Percentiles rank a stretch among this genome's conserved stretches.
These are phyloP conservation scores for Suillia variegata DNA, from an alignment of 2,888 invertebrate species.

Conservation along the genomic window DNA sequence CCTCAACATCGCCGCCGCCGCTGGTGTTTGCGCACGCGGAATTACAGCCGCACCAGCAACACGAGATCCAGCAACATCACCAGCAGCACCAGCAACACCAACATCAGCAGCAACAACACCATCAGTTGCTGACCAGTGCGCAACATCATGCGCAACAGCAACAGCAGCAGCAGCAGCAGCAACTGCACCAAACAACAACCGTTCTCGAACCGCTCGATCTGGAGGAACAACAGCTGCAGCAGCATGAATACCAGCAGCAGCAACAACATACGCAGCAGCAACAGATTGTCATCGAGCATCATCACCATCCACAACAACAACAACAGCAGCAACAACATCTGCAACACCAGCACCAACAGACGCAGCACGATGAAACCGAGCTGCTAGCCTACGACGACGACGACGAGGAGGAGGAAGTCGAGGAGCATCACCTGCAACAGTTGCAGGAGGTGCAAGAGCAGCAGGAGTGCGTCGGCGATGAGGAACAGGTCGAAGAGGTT, in stretches of 20 bases:
- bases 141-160: neutral
- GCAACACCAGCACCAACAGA: no score
- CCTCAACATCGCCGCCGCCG: constrained; percentile 52
- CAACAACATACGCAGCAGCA: constrained; percentile 23
- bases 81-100: constrained; percentile 36
- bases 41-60: constrained; percentile 22
- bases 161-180: constrained; percentile 12
- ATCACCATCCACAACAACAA: constrained; percentile 25
- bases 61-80: constrained; percentile 17
- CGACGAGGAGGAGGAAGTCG: constrained; percentile 30
- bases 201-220: constrained; percentile 28
- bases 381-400: constrained; percentile 49
- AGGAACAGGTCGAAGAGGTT: constrained; percentile 52
- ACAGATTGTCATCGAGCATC: constrained; percentile 26
- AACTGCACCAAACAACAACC: constrained; percentile 14
- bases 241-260: constrained; percentile 28
- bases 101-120: constrained; percentile 28
- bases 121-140: constrained; percentile 20
- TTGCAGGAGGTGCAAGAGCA: constrained; percentile 49
- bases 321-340: constrained; percentile 43
- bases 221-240: constrained; percentile 41
- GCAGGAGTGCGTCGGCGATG: constrained; percentile 38
- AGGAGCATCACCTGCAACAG: constrained; percentile 31
- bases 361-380: constrained; percentile 40
- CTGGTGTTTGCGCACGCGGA: constrained; percentile 41